Evolutionary conservation across 2,113 vertebrate genomes (phyloP).

Genomic region (Corythornis cristatus): DNA sequence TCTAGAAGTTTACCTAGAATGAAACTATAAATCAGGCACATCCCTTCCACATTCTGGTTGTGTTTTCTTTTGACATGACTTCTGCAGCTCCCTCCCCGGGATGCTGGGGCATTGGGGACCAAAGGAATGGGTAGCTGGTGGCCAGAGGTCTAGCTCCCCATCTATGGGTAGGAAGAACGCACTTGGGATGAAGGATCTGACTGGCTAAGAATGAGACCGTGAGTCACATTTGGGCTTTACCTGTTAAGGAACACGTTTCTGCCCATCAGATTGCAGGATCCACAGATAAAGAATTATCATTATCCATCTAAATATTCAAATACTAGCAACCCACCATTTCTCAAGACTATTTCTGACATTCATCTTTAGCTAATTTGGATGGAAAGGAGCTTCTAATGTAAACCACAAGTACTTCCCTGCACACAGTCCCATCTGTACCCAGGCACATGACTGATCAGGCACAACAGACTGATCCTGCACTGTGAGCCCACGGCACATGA

Average conservation of each 20-base stretch:
- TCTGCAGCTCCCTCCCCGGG: not conserved
- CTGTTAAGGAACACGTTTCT: constrained; percentile 13
- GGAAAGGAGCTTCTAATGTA: not conserved
- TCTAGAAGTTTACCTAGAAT: not conserved
- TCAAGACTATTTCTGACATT: not conserved
- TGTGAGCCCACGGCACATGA: accelerated
- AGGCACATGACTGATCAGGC: no score
- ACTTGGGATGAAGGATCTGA: not conserved
- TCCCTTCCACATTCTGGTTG: accelerated
- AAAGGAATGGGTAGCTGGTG: not conserved
- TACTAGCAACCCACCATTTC: not conserved
- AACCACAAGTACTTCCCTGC: not conserved
- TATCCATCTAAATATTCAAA: not conserved
- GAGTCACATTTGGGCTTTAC: not conserved
- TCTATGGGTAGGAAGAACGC: not conserved
- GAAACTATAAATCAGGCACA: not conserved
- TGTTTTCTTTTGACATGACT: not conserved
- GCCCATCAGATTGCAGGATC: constrained; percentile 3
- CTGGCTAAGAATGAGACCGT: constrained; percentile 3
- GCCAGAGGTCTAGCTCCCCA: not conserved
- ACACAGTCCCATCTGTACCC: not conserved
- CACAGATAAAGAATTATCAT: constrained; percentile 5
- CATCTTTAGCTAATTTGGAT: not conserved
- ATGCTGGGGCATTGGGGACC: accelerated
- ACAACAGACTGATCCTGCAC: not conserved